Evolutionary conservation across 2,113 vertebrate genomes (phyloP), one percentile per base, ranked within the genome.

Genomic region (Haemorhous mexicanus): DNA sequence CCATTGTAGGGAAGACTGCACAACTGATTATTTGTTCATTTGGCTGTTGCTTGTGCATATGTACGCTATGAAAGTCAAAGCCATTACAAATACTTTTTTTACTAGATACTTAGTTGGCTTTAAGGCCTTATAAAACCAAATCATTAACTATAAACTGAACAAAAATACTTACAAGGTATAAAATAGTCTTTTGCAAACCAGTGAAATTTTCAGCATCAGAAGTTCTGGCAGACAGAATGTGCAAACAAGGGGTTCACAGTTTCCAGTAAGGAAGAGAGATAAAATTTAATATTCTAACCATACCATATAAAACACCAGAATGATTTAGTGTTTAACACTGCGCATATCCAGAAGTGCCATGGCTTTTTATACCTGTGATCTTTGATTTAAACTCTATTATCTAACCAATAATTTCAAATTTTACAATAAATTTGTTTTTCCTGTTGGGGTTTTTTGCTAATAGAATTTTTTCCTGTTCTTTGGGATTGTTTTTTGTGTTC

Each of bases 41-140:
- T 73, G 53, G 30, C 72, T 78, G 14, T 68, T 96, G 61, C 61
- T 49, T 87, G 28, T 91, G 43, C 39, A 27, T 62, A 37, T 58
- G 35, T 44, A 52, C 75, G 19, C 44, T 75, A 13, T 75, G 72
- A 87, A 91, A 87, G 39, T 76, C 39, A 89, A 87, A 96, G 41
- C 87, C 52, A 61, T 55, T 64, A 56, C 39, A 94, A 87, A 88
- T 81, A 90, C 58, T 85, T 49, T 94, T 94, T 94, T 95, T 91
- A 88, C 69, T 87, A 63, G 59, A 70, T 95, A 77, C n/a, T 84
- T 93, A 75, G 35, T 74, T 92, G 82, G 22, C 55, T 91, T 93
- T 93, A 86, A 93, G 86, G 56, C 61, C 47, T 84, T 64, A 53
- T 95, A 81, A 95, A 96, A 72, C 43, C 52, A 92, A 96, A 86